Evolutionary conservation across 2,113 vertebrate genomes (phyloP).

Genomic region (Halcyon malimbica): DNA sequence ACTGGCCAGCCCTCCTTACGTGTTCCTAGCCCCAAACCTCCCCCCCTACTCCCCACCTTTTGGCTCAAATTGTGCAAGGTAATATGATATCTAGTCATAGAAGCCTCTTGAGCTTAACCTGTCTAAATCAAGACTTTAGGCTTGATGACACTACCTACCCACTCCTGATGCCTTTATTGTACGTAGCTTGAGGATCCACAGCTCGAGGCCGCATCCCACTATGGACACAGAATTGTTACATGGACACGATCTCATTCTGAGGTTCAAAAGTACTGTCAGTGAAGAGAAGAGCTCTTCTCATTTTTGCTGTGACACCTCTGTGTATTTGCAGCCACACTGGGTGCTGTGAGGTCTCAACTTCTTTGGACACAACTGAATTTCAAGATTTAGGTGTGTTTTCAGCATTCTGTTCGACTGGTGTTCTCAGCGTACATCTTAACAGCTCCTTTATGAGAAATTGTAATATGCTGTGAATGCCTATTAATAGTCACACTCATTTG

Average conservation of each 20-base stretch:
- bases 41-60: neutral
- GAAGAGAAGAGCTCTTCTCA: neutral
- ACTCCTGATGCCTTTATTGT: neutral
- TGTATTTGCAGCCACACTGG: neutral
- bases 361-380: neutral
- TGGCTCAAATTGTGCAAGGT: neutral
- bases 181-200: neutral
- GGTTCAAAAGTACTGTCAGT: neutral
- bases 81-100: fast-evolving
- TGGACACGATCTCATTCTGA: neutral
- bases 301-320: neutral
- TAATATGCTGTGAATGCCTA: neutral
- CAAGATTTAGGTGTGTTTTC: neutral
- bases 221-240: fast-evolving
- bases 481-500: neutral
- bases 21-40: neutral
- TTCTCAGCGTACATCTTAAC: neutral
- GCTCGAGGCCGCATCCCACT: neutral
- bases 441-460: neutral
- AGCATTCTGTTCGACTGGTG: neutral
- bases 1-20: neutral
- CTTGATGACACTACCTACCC: neutral
- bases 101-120: neutral
- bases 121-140: neutral
- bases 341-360: neutral